A percentile compares a stretch with the other conserved stretches of the same genome.
Evolutionary conservation across 2,797 vertebrate genomes (phyloP).

Genomic region (Clamator glandarius): DNA sequence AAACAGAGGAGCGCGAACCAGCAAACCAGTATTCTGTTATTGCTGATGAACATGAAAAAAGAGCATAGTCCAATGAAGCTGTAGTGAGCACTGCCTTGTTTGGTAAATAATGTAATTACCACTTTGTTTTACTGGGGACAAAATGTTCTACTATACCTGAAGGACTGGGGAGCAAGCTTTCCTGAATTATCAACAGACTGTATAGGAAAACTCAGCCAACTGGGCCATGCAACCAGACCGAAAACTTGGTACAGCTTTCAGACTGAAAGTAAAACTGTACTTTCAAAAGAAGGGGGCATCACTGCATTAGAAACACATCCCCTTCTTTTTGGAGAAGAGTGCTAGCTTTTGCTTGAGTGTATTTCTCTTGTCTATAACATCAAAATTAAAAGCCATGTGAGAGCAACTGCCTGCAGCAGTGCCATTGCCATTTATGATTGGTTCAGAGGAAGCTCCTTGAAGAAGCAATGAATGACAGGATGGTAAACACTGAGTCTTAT

Average conservation of each 20-base stretch:
- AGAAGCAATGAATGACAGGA: background rate
- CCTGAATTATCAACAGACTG: background rate
- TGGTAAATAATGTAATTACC: background rate
- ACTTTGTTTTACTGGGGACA: background rate
- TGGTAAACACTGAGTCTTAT: constrained; percentile 7
- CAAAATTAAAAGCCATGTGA: background rate
- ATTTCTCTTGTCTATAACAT: background rate
- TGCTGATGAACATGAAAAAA: background rate
- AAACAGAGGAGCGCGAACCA: background rate
- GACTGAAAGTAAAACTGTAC: background rate
- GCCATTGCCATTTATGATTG: background rate
- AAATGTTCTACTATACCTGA: background rate
- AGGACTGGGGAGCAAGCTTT: background rate
- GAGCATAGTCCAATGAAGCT: background rate
- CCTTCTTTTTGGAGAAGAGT: background rate
- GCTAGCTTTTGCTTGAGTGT: background rate
- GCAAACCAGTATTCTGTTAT: background rate
- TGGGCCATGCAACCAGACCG: background rate
- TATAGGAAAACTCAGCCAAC: background rate
- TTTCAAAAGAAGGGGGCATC: background rate
- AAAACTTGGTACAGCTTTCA: background rate
- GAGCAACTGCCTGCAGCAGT: background rate
- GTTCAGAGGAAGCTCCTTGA: background rate
- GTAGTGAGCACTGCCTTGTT: background rate
- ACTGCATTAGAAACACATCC: background rate